These are phyloP conservation scores for Todiramphus chloris DNA, from an alignment of 2,113 vertebrate genomes.

Conservation along the genomic window DNA sequence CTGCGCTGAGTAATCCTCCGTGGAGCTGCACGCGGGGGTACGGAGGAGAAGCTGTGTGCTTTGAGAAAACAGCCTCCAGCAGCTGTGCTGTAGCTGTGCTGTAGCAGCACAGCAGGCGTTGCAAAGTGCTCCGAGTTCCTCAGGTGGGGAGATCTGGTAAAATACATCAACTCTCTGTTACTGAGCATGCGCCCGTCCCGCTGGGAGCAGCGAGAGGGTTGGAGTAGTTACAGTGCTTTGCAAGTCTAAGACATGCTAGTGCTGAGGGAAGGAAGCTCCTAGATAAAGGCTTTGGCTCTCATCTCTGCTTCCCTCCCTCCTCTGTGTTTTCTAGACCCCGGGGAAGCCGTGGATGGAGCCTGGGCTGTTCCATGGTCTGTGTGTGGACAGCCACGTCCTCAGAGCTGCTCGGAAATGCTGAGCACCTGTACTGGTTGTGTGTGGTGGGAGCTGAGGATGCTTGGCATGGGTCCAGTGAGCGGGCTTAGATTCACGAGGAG, in stretches of 20 bases:
- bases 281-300: background rate
- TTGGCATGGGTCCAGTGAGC: rapidly evolving
- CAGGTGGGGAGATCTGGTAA: background rate
- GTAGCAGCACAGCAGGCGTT: background rate
- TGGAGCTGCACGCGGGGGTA: background rate
- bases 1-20: background rate
- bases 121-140: background rate
- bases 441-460: background rate
- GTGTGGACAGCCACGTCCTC: rapidly evolving
- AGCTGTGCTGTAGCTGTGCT: background rate
- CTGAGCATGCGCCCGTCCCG: rapidly evolving
- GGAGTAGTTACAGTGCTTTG: background rate
- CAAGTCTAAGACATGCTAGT: background rate
- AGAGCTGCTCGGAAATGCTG: background rate
- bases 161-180: rapidly evolving
- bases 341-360: background rate
- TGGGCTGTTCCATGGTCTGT: rapidly evolving
- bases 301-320: background rate
- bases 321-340: background rate
- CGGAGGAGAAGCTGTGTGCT: background rate
- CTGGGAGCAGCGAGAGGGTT: background rate
- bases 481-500: background rate
- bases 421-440: background rate
- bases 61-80: background rate
- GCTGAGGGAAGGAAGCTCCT: background rate